Percentiles rank a stretch among this genome's conserved stretches.
phyloP scores from a whole-genome alignment of 1,140 invertebrate genomes.

The Drepana arcuata region DNA sequence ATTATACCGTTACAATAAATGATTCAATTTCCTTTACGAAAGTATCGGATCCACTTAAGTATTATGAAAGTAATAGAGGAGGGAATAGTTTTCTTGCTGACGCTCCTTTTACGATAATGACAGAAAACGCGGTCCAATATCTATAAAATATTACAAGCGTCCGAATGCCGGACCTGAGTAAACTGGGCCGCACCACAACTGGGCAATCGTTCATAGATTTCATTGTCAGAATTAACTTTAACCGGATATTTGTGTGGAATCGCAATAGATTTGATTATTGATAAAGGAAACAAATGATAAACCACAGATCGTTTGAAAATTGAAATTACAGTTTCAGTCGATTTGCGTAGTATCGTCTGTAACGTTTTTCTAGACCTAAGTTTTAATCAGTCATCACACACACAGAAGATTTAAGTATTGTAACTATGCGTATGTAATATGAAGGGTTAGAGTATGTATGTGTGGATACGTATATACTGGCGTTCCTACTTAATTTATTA shows the following conservation, averaged over 20 bases:
- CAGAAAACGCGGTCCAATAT: slow-evolving; percentile 62
- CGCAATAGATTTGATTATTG: no score
- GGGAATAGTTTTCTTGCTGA: slow-evolving; percentile 69
- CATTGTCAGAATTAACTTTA: slow-evolving; percentile 31
- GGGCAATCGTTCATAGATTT: slow-evolving; percentile 23
- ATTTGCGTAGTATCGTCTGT: no score
- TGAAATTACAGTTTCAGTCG: no score
- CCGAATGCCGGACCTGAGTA: slow-evolving; percentile 15
- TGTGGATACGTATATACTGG: no score
- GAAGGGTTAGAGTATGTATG: no score
- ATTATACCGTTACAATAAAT: slow-evolving; percentile 65
- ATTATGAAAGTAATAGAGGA: slow-evolving; percentile 65
- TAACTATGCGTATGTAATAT: no score
- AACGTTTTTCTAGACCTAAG: no score
- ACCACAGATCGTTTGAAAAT: no score
- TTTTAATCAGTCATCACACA: no score
- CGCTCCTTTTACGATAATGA: slow-evolving; percentile 68
- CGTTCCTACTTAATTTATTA: no score
- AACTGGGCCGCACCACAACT: slow-evolving; percentile 12
- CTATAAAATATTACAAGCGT: slow-evolving; percentile 60
- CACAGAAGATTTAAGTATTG: no score
- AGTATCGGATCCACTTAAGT: slow-evolving; percentile 67
- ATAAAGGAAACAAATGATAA: no score
- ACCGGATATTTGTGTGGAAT: slow-evolving; percentile 12
- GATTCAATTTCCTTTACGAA: slow-evolving; percentile 66